Evolutionary conservation across 2,888 invertebrate species (phyloP).

Genomic region (Drymonia ruficornis): DNA sequence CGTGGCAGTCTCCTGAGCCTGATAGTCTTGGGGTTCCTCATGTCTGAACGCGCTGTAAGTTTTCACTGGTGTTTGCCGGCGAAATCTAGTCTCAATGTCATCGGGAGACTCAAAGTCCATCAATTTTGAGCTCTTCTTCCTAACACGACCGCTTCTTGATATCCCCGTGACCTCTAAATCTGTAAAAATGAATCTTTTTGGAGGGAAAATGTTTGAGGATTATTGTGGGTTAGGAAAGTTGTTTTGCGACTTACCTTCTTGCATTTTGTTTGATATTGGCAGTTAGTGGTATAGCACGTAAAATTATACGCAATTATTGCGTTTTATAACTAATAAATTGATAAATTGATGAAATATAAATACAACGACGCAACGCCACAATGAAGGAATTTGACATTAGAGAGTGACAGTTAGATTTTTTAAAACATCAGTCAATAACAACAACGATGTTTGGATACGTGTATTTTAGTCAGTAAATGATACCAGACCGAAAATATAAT

Average conservation of each 20-base stretch:
- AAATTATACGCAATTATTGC: no score
- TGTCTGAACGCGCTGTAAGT: slow-evolving; percentile 52
- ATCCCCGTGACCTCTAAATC: slow-evolving; percentile 94
- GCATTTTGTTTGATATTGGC: slow-evolving; percentile 34
- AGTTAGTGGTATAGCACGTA: not conserved
- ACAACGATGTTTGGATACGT: not conserved
- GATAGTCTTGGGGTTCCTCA: slow-evolving; percentile 60
- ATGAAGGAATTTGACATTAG: no score
- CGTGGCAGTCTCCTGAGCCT: slow-evolving; percentile 47
- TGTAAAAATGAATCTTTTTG: slow-evolving; percentile 44
- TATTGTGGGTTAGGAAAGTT: not conserved
- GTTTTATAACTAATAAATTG: no score
- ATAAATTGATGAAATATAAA: no score
- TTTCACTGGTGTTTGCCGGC: slow-evolving; percentile 69
- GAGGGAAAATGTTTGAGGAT: slow-evolving; percentile 17
- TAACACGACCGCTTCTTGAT: slow-evolving; percentile 94
- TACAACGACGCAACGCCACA: no score
- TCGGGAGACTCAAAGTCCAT: slow-evolving; percentile 97
- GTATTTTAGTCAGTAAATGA: not conserved
- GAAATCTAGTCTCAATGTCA: slow-evolving; percentile 88
- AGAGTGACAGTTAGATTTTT: no score
- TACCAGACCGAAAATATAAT: slow-evolving; percentile 5
- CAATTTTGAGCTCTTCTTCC: slow-evolving; percentile 97
- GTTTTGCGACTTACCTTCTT: slow-evolving; percentile 41
- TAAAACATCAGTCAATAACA: no score